These are phyloP conservation scores for Xiphorhynchus elegans DNA, from an alignment of 2,113 vertebrate species.

Conservation along the genomic window DNA sequence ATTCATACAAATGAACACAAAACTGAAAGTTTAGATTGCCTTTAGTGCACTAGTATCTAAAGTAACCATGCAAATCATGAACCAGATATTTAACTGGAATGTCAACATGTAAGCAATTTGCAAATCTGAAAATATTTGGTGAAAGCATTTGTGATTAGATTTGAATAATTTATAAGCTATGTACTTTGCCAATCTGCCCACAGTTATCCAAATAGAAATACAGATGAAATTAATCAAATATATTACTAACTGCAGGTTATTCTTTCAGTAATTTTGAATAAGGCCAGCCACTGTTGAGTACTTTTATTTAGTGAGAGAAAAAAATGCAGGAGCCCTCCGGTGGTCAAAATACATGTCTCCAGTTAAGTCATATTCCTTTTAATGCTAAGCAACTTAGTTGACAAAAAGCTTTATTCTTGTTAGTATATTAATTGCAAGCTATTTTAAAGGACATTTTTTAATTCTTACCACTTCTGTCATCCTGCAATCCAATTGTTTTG, in stretches of 20 bases:
- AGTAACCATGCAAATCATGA: background rate
- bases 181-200: background rate
- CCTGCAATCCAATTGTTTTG: background rate
- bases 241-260: background rate
- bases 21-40: background rate
- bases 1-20: background rate
- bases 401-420: background rate
- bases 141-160: background rate
- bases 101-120: background rate
- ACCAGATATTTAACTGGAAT: background rate
- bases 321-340: background rate
- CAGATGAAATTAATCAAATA: background rate
- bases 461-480: background rate
- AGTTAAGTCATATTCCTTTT: background rate
- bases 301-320: background rate
- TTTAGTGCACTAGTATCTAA: background rate
- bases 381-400: background rate
- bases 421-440: background rate
- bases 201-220: background rate
- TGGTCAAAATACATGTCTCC: background rate
- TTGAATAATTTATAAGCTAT: background rate
- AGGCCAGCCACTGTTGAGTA: background rate
- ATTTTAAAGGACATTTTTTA: background rate
- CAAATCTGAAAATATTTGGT: background rate
- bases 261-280: background rate